Evolutionary conservation across 2,113 vertebrate species (phyloP), one percentile per base, ranked within the genome.

Genomic region (Isichthys henryi): DNA sequence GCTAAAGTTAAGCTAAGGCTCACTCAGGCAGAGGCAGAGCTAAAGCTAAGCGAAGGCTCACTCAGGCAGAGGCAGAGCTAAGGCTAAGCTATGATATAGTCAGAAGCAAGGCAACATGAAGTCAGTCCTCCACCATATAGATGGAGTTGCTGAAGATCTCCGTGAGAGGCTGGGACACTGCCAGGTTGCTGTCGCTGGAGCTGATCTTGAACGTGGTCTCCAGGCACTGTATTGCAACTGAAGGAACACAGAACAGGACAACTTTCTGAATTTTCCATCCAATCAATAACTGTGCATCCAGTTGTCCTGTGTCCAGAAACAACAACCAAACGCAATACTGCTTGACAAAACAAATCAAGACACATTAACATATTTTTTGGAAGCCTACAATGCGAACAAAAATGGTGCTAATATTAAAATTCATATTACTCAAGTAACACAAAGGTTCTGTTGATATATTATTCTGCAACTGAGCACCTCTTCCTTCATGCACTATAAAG

Each of bases 191-290:
- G 93, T 99, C 98, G 86, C 97, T 97, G 91, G 96, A 90, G 91
- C 93, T 97, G 95, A 99, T 97, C 95, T 98, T 99, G 93, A 98
- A 99, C 35, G 98, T 98, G 2, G 97, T 99, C 95, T 99, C 98
- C 96, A 99, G 92, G 94, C 98, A 99, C 93, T 99, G 98, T 92
- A 99, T 96, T 48, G 98, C 98, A 93, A 99, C 98, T 99, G 93
- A 43, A 91, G 5, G 48, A 89, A 43, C 48, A 0, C 21, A 56
- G 21, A 74, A 31, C 91, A 56, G 1, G 2, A 66, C 6, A 62
- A 50, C 45, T 35, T n/a, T 46, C n/a, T 49, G n/a, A 88, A 27
- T 27, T 49, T 50, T 21, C 35, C 88, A 53, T 83, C 50, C 31
- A 53, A 56, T n/a, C 48, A 53, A 56, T 39, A 39, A 43, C 15